Evolutionary conservation across 2,113 vertebrate species (phyloP), one percentile per base, ranked within the genome.

Genomic region (Setophaga kirtlandii): DNA sequence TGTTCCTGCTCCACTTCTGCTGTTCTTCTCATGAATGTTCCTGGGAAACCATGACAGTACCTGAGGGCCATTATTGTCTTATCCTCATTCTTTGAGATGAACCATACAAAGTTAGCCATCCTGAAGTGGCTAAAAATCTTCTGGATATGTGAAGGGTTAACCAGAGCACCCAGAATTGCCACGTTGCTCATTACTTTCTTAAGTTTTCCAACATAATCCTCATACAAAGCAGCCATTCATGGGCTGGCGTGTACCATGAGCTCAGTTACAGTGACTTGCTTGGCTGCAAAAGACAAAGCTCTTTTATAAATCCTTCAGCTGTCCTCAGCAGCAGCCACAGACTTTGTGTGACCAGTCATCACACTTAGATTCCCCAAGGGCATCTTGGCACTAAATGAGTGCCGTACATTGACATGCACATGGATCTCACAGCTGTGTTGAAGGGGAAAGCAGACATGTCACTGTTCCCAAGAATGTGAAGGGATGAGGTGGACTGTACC

Each of bases 401-500:
- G 39, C 8, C 5, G 5, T 28, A 47, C 28, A n/a, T 4, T 27
- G 49, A 17, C 18, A 23, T 23, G n/a, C 58, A 27, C 0, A 0
- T 15, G 49, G 41, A 47, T 55, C n/a, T 74, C 69, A 55, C 18
- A 23, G 23, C n/a, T 84, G 12, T 47, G 49, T 41, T n/a, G 19
- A 6, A 39, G 49, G 28, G 23, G 23, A 64, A 39, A 55, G 23
- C 23, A 84, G 59, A 33, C 14, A 33, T 12, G 41, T 6, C 28
- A 18, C 23, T 56, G 15, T 19, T 65, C 23, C 50, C 2, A 8
- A 64, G n/a, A 47, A 64, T 19, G 15, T n/a, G 41, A 74, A 39
- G 30, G 15, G 2, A 2, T n/a, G n/a, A 64, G 11, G 69, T 19
- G 23, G 19, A n/a, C 50, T 56, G 28, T 41, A 28, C 9, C 11